Base-by-base conservation (phyloP, 1,140 invertebrate genomes). In the Chymomyza costata region DNA sequence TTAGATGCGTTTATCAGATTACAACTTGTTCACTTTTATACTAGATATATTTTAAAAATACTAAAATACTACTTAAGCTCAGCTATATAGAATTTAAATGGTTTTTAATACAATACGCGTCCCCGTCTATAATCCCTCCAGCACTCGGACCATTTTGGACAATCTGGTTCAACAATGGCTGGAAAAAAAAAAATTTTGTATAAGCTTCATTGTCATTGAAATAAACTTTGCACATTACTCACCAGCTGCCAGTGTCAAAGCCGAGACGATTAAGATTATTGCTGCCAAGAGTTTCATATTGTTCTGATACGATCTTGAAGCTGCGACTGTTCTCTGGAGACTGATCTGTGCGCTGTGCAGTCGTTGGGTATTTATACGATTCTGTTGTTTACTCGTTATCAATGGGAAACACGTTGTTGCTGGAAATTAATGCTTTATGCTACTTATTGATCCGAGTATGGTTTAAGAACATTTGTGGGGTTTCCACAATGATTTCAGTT, bases 71-170 rank as follows among this genome's bases (percentile, higher is more conserved):
- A n/a, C n/a, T n/a, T n/a, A n/a, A n/a, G n/a, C n/a, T n/a, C n/a
- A n/a, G n/a, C n/a, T 21, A 34, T 40, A 32, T 32, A 28, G 16
- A 14, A 39, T 38, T 51, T 45, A 45, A 37, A 28, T n/a, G n/a
- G n/a, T 44, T 6, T 1, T 45, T 34, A 55, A 14, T 60, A 61
- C 3, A 19, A 6, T 16, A 55, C 13, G 13, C 46, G 28, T 3
- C 57, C 57, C 6, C 13, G 19, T 47, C 32, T 32, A 37, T 56
- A 65, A 32, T 65, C 62, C 14, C 19, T 21, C 62, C 57, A 65
- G 25, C 62, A 65, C 39, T 56, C 37, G 3, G 18, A 55, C 41
- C 31, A 38, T 13, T 40, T 39, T 6, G 57, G 52, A 47, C 62
- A 61, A 16, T 61, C 25, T 1, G 62, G 45, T 16, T 25, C 21